Evolutionary conservation across 1,140 invertebrate species (phyloP).

Genomic region (Glomeris maerens): DNA sequence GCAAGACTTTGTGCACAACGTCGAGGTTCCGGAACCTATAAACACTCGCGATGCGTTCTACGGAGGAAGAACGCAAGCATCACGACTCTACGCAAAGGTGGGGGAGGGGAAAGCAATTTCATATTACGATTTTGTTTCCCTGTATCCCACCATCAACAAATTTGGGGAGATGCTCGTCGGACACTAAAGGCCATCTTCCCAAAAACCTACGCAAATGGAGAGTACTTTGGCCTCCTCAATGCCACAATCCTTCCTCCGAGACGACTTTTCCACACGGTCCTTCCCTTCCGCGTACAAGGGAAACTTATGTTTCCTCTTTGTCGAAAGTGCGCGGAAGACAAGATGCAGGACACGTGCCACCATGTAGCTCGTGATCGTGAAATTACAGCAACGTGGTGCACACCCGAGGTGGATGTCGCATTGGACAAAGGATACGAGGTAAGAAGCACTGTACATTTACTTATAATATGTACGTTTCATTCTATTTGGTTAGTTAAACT

Average conservation of each 20-base stretch:
- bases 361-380: background rate
- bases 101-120: background rate
- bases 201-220: background rate
- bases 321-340: background rate
- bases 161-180: too few relatives aligned
- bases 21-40: background rate
- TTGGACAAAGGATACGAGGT: background rate
- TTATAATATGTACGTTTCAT: too few relatives aligned
- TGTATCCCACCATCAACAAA: background rate
- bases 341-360: background rate
- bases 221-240: background rate
- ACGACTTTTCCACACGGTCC: background rate
- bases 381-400: background rate
- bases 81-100: background rate
- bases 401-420: background rate
- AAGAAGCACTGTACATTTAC: too few relatives aligned
- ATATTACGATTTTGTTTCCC: background rate
- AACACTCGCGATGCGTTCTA: background rate
- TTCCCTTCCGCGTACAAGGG: background rate
- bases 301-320: background rate
- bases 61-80: background rate
- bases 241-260: background rate
- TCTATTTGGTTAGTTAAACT: too few relatives aligned
- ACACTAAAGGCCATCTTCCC: too few relatives aligned
- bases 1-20: background rate